These are phyloP conservation scores for Artibeus jamaicensis DNA, from an alignment of 2,797 vertebrate genomes.

Conservation along the genomic window DNA sequence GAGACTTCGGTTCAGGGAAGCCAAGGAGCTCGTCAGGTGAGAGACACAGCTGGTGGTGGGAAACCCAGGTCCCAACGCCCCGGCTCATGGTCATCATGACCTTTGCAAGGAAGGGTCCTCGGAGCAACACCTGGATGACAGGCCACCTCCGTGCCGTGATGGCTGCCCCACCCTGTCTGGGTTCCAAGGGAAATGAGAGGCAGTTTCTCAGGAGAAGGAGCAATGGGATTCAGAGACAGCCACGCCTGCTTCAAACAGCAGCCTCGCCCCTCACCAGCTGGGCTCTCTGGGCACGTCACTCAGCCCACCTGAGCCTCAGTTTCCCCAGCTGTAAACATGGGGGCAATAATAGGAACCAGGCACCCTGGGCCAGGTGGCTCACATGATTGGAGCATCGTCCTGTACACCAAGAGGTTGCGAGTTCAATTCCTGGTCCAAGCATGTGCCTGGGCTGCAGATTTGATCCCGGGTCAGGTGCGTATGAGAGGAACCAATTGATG, in stretches of 20 bases:
- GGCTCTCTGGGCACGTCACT: not conserved
- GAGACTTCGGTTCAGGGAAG: not conserved
- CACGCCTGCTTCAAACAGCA: fast-evolving
- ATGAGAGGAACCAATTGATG: not conserved
- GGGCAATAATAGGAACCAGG: not conserved
- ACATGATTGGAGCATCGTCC: not conserved
- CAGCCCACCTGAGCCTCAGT: not conserved
- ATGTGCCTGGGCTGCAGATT: too few species aligned
- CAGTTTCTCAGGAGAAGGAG: not conserved
- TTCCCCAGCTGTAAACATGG: not conserved
- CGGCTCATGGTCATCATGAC: fast-evolving
- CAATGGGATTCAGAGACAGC: not conserved
- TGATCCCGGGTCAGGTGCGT: not conserved
- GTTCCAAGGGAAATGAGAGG: fast-evolving
- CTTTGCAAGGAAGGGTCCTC: not conserved
- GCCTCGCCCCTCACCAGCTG: not conserved
- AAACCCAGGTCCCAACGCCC: not conserved
- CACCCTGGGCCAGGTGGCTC: not conserved
- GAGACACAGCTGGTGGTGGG: not conserved
- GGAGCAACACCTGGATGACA: fast-evolving
- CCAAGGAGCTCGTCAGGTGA: not conserved
- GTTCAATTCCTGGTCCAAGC: too few species aligned
- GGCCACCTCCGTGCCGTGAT: fast-evolving
- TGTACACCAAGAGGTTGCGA: not conserved
- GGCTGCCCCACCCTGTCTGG: not conserved